Conservation (phyloP, 2,113 vertebrate genomes). For the Progne subis region DNA sequence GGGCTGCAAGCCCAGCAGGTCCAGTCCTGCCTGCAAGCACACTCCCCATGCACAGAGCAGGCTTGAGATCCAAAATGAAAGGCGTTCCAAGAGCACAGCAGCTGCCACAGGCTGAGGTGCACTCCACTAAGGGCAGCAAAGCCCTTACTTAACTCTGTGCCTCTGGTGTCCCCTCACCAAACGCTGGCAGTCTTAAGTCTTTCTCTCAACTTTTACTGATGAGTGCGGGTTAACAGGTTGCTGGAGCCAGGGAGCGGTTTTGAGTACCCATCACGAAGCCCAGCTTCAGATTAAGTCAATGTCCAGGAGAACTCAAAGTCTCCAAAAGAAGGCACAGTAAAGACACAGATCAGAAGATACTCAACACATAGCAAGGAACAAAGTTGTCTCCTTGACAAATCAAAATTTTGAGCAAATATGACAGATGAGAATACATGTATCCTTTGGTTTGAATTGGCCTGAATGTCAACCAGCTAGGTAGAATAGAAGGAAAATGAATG, state of each 20-base stretch:
- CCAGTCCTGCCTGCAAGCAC: background rate
- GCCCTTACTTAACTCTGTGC: background rate
- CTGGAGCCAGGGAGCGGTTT: accelerated
- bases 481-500: background rate
- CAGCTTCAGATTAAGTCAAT: background rate
- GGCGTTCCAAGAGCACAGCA: accelerated
- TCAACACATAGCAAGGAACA: background rate
- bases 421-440: background rate
- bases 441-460: background rate
- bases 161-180: background rate
- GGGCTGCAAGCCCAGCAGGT: background rate
- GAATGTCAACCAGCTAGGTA: background rate
- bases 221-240: background rate
- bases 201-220: background rate
- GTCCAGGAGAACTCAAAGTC: background rate
- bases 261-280: background rate
- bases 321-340: background rate
- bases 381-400: background rate
- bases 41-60: background rate
- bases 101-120: accelerated
- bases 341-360: background rate
- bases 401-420: background rate
- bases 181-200: background rate
- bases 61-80: background rate
- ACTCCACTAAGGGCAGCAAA: background rate